phyloP scores from a whole-genome alignment of 2,797 vertebrate species.

The Siniperca undulata region DNA sequence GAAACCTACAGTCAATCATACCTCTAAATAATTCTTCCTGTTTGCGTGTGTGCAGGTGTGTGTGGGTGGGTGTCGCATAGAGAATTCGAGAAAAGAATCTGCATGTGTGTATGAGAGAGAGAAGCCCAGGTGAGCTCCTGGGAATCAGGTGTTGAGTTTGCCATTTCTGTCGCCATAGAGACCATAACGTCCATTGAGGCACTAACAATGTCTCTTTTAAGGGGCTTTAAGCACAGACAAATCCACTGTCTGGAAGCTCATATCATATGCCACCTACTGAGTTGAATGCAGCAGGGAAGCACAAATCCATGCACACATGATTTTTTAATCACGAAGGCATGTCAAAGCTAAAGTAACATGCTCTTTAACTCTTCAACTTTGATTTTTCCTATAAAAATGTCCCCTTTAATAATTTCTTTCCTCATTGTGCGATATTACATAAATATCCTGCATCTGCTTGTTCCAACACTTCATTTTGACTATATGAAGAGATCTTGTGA shows the following conservation, averaged over 20 bases:
- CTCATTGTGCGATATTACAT: neutral
- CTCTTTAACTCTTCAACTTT: neutral
- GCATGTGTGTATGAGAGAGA: conserved; percentile 9
- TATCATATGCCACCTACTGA: conserved; percentile 35
- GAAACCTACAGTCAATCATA: neutral
- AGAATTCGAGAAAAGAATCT: neutral
- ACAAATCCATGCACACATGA: conserved; percentile 20
- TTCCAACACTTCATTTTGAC: neutral
- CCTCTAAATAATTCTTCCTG: neutral
- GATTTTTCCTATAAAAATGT: neutral
- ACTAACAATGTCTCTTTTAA: conserved; percentile 55
- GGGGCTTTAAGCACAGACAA: conserved; percentile 48
- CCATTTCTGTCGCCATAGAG: conserved; percentile 66
- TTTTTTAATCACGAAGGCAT: neutral
- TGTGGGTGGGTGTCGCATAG: conserved; percentile 1
- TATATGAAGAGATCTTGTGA: neutral
- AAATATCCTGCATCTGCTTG: neutral
- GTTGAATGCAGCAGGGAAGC: conserved; percentile 7
- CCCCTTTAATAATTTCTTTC: neutral
- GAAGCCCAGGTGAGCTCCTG: conserved; percentile 61
- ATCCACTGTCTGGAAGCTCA: conserved; percentile 17
- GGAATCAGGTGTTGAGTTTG: conserved; percentile 69
- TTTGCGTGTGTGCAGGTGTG: neutral
- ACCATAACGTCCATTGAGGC: conserved; percentile 51
- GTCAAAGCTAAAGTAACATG: neutral